Base-by-base conservation (phyloP, 2,888 invertebrate genomes). In the Alentia gelatinosa region DNA sequence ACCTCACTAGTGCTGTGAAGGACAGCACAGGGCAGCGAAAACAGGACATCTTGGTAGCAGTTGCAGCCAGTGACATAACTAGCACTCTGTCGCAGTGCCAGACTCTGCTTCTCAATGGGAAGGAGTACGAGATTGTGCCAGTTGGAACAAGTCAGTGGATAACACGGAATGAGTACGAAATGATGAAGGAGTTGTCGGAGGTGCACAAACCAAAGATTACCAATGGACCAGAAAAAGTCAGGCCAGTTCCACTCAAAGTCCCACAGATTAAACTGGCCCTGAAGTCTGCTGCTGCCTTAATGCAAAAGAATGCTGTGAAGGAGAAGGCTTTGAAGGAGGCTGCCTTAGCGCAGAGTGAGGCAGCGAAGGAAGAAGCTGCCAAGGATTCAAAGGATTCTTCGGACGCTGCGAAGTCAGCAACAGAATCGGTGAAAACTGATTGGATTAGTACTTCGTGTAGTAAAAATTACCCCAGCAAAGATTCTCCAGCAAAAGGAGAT, bases 101-200 rank as follows among this genome's bases (percentile, higher is more conserved):
- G 90, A 93, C 92, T n/a, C 91, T 93, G n/a, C 37, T 93, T 35
- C 91, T 93, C n/a, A 93, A 93, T 37, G 93, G 93, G 23, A 92
- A 91, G 74, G 93, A 93, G 89, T 93, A 92, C 63, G 93, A 93
- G 40, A 93, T 93, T 40, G 93, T 93, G 35, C 92, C 92, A 0
- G 89, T 93, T 4, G 93, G 93, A 0, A 92, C 92, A 33, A 92
- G 92, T 5, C 89, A 92, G 33, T 93, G 93, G 93, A 92, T 93
- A 15, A 91, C 93, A 0, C 91, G 91, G 63, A 92, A 92, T 39
- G 93, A 93, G 74, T 93, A 92, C 42, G 93, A 93, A 88, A 89
- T 93, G 15, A 83, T 93, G 75, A 89, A 88, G 40, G 92, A 75
- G 26, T 26, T 90, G 26, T 40, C 79, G 0, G 47, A 47, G 35